Evolutionary conservation across 2,888 invertebrate genomes (phyloP), one percentile per base, ranked within the genome.

Genomic region (Alloplasta piceator): DNA sequence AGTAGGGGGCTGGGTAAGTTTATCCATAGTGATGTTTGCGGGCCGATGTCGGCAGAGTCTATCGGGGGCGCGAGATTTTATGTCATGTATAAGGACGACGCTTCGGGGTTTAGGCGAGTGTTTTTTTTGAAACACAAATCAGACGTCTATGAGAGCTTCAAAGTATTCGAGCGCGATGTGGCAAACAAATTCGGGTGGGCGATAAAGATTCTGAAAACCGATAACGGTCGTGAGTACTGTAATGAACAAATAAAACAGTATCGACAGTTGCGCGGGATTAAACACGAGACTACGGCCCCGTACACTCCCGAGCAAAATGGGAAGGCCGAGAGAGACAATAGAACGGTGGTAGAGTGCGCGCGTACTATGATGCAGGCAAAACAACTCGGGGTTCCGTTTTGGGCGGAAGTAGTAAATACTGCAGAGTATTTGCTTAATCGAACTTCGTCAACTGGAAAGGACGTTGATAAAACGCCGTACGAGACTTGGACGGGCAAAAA

Each of bases 261-360:
- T 26, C 12, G 64, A 12, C 9, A 60, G 12, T 3, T 41, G 10
- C 63, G 55, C 43, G 85, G 83, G 7, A 85, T 84, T n/a, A 56
- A 66, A 6, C 61, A 74, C 6, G 77, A 82, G 10, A 80, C 82
- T 7, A 83, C 83, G 1, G 72, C 82, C 6, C 80, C 83, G 2
- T 83, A 83, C 36, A 86, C 82, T 4, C 83, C 82, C 4, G 80
- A 85, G 26, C 82, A 85, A 70, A 85, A 83, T 43, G 83, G 82
- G 6, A 61, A 82, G 39, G 83, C 77, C 1, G 84, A 85, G 55
- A 72, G 83, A 12, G 83, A 84, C 14, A 85, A 83, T 78, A 73
- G 81, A 6, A 85, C 84, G 6, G 72, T 86, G 1, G 82, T 82
- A 0, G 85, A 85, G 16, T 74, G 76, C 10, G 85, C 83, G 10